phyloP scores from a whole-genome alignment of 2,888 invertebrate genomes.

The Nudaria mundana region DNA sequence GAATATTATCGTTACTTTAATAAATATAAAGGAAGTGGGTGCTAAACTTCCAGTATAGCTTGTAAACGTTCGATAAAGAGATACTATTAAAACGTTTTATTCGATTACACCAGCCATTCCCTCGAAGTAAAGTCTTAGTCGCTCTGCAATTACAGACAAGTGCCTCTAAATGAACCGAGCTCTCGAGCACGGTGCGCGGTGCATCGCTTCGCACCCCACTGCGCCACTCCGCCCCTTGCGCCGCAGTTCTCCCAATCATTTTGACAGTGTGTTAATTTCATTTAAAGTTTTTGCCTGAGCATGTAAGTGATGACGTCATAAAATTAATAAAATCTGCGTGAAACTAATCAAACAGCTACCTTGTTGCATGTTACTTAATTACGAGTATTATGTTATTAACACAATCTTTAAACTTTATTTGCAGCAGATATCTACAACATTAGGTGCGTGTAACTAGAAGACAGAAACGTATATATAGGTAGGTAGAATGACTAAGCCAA shows the following conservation, averaged over 20 bases:
- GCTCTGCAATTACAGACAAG: conserved; percentile 79
- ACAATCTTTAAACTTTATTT: neutral
- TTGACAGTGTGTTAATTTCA: conserved; percentile 65
- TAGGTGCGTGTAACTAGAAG: no score
- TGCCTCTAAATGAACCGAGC: conserved; percentile 79
- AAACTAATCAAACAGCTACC: neutral
- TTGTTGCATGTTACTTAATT: neutral
- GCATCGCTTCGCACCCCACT: conserved; percentile 70
- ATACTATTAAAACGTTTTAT: conserved; percentile 76
- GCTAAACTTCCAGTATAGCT: no score
- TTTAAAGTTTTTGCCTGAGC: conserved; percentile 44
- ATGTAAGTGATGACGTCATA: conserved; percentile 19
- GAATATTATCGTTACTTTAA: neutral
- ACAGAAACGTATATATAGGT: neutral
- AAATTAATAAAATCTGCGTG: neutral
- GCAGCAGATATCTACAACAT: no score
- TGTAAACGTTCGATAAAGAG: conserved; percentile 49
- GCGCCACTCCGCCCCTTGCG: conserved; percentile 57
- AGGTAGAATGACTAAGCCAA: no score
- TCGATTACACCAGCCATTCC: conserved; percentile 63
- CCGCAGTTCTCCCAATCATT: conserved; percentile 48
- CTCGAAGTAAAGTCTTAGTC: conserved; percentile 71
- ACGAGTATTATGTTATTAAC: neutral
- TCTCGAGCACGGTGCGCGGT: conserved; percentile 80
- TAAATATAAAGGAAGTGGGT: no score